Percentiles rank a stretch among this genome's conserved stretches.
Conservation (phyloP, 2,113 vertebrate species). For the Menidia beryllina region DNA sequence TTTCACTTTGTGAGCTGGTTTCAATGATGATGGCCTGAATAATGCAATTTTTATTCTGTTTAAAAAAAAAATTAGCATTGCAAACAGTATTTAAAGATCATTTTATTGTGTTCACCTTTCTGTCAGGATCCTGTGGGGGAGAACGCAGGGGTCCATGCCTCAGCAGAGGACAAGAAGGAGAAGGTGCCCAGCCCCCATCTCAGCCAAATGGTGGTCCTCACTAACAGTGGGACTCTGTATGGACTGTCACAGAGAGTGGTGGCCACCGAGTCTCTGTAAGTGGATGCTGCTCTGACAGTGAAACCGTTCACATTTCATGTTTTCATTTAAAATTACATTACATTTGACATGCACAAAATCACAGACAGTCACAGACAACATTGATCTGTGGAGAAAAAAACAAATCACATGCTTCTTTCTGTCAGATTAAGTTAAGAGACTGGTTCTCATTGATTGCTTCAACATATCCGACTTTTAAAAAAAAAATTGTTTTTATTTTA, state of each 20-base stretch:
- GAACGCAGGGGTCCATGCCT: slow-evolving; percentile 80
- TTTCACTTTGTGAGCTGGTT: too few species aligned
- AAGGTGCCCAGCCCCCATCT: slow-evolving; percentile 97
- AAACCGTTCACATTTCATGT: background rate
- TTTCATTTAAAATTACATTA: too few species aligned
- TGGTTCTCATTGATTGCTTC: too few species aligned
- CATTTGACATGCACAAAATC: background rate
- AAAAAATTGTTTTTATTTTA: too few species aligned
- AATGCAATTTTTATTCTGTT: too few species aligned
- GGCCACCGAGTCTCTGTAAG: slow-evolving; percentile 98
- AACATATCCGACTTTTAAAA: too few species aligned
- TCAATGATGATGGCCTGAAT: too few species aligned
- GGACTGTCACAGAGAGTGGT: slow-evolving; percentile 95
- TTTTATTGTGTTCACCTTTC: background rate
- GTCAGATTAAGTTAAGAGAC: slow-evolving; percentile 35
- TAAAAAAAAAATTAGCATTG: too few species aligned
- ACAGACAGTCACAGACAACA: background rate
- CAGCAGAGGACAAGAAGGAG: slow-evolving; percentile 93
- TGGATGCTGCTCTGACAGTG: slow-evolving; percentile 32
- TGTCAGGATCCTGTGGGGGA: slow-evolving; percentile 89
- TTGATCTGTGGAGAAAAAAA: background rate
- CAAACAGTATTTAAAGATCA: too few species aligned
- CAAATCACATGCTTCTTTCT: background rate
- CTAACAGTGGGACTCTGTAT: slow-evolving; percentile 86
- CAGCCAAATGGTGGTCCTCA: slow-evolving; percentile 93